Base-by-base conservation (phyloP, 92 coral and sea anemone species). In the Porites evermanni region DNA sequence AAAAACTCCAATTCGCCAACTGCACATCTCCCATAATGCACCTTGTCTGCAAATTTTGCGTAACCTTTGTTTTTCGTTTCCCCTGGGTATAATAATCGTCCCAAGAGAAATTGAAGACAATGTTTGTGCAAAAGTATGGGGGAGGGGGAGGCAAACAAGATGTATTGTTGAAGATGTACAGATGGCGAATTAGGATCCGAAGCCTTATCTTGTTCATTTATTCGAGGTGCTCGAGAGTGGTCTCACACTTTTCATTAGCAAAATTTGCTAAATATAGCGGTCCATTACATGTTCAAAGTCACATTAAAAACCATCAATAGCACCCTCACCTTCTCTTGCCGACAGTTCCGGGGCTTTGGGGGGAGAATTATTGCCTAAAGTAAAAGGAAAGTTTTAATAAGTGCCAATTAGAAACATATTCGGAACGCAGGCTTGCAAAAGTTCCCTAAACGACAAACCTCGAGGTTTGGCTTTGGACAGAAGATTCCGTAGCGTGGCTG, bases 401-500 rank as follows among this genome's bases (percentile, higher is more conserved):
- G 61, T 3, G 60, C 14, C 12, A 3, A 12, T 10, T 38, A 44
- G 76, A 21, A 32, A 26, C 6, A 4, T 0, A 17, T 8, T 1
- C 12, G 17, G 16, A 72, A 63, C n/a, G 63, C 2, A 7, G 12
- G 6, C 7, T 19, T 9, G 47, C 8, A 38, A 61, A 58, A 11
- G 16, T 58, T 1, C 20, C 2, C 13, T 56, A 2, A 56, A 56
- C 12, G 16, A 65, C 88, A 18, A 75, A 92, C 95, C 85, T 81
- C 80, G 73, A 12, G 85, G 88, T 24, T 84, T 84, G 1, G 74
- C 66, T 80, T 88, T 87, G 8, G 90, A 66, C 32, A 94, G 74
- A 52, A 94, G 87, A n/a, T 64, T 80, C 21, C 80, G 80, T 13
- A 94, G 82, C 64, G 91, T 70, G 8, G 87, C 94, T 29, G 95